Conservation (phyloP, 2,797 vertebrate species). For the Parauchenoglanis ngamensis region DNA sequence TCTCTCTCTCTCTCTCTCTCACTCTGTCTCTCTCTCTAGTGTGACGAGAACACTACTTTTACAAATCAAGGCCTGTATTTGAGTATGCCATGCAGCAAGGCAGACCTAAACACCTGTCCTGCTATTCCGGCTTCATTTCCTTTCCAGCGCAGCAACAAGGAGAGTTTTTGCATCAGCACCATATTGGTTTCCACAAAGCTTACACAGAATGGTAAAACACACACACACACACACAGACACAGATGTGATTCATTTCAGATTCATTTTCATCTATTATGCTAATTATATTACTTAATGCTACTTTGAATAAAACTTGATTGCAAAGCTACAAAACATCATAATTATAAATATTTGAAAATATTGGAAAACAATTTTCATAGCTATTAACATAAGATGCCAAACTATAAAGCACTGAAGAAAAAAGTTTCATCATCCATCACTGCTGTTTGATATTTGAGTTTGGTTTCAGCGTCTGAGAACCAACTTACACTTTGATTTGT, state of each 20-base stretch:
- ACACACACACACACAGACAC: conserved; percentile 4
- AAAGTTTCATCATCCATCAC: neutral
- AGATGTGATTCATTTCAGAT: neutral
- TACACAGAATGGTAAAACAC: conserved; percentile 91
- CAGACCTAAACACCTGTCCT: conserved; percentile 95
- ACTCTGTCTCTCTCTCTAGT: conserved; percentile 69
- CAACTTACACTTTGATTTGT: neutral
- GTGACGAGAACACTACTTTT: conserved; percentile 96
- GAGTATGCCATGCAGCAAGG: conserved; percentile 96
- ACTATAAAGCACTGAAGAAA: neutral
- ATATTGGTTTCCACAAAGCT: conserved; percentile 97
- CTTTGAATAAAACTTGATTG: neutral
- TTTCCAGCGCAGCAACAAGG: conserved; percentile 97
- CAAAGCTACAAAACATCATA: neutral
- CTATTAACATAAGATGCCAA: neutral
- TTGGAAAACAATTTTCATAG: neutral
- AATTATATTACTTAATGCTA: neutral
- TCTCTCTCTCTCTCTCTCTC: conserved; percentile 12
- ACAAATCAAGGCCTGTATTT: conserved; percentile 97
- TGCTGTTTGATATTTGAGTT: neutral
- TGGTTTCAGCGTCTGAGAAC: neutral
- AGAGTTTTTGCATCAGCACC: conserved; percentile 93
- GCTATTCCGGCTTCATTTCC: conserved; percentile 88
- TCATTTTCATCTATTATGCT: neutral
- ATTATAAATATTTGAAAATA: neutral